Evolutionary conservation across 2,113 vertebrate genomes (phyloP).

Genomic region (Chaetops frenatus): DNA sequence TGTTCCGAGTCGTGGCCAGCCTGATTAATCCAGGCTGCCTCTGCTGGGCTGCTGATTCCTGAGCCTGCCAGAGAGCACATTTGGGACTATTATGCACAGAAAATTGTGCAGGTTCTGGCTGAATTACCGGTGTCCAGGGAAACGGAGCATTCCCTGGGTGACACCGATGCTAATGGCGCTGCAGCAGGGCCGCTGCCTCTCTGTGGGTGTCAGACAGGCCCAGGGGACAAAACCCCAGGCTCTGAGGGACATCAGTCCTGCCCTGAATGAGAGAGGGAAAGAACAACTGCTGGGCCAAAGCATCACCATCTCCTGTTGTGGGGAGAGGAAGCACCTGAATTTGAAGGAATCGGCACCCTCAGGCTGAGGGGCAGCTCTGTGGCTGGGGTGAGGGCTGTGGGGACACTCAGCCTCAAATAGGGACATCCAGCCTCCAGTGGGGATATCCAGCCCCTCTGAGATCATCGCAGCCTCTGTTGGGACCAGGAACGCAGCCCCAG

Average conservation of each 20-base stretch:
- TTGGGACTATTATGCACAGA: constrained; percentile 4
- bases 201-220: not conserved
- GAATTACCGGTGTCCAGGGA: constrained; percentile 17
- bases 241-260: not conserved
- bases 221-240: not conserved
- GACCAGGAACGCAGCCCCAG: not conserved
- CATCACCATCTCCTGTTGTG: accelerated
- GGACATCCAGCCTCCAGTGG: not conserved
- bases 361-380: not conserved
- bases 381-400: not conserved
- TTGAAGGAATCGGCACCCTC: not conserved
- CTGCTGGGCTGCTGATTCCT: constrained; percentile 28
- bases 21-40: constrained; percentile 38
- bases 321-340: not conserved
- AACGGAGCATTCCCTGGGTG: not conserved
- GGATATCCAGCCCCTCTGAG: too few relatives aligned
- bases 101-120: constrained; percentile 17
- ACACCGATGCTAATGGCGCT: not conserved
- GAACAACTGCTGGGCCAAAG: not conserved
- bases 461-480: accelerated
- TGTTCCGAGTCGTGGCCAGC: constrained; percentile 25
- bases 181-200: not conserved
- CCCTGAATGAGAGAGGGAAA: not conserved
- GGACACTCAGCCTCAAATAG: not conserved
- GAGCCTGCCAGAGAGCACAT: constrained; percentile 29